Conservation (phyloP, 2,888 invertebrate genomes). For the Sphecodes monilicornis region DNA sequence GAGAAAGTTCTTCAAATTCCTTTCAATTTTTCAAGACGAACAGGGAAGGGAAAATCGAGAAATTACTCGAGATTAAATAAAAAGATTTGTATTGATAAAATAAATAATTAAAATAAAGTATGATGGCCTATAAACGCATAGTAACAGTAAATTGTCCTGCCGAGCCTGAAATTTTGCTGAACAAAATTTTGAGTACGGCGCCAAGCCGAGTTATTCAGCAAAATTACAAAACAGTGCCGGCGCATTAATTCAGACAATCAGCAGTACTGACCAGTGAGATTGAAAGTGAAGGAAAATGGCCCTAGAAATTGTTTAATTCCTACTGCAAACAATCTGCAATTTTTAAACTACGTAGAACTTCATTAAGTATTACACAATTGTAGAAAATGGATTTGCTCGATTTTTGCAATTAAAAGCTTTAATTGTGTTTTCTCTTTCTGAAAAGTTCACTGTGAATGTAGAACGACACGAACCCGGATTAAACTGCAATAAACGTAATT, state of each 20-base stretch:
- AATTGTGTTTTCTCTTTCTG: not conserved
- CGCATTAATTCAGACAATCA: not conserved
- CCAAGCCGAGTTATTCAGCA: too few relatives aligned
- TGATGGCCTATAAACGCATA: too few relatives aligned
- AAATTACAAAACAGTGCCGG: too few relatives aligned
- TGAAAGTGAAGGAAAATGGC: not conserved
- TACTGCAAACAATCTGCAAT: not conserved
- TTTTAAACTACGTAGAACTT: not conserved
- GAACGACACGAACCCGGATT: not conserved
- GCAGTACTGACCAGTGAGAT: not conserved
- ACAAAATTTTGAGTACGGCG: too few relatives aligned
- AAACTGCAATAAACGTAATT: constrained; percentile 1
- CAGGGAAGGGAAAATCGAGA: not conserved
- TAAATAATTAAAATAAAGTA: too few relatives aligned
- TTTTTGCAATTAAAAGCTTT: not conserved
- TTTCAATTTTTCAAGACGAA: not conserved
- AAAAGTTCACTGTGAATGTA: not conserved
- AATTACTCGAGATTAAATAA: too few relatives aligned
- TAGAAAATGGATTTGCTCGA: not conserved
- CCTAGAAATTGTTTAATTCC: not conserved
- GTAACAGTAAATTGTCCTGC: too few relatives aligned
- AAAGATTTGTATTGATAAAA: too few relatives aligned
- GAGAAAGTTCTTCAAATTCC: too few relatives aligned
- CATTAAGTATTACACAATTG: not conserved
- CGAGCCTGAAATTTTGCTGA: too few relatives aligned